A percentile compares a stretch with the other conserved stretches of the same genome.
Conservation (phyloP, 2,113 vertebrate genomes). For the human (Homo sapiens) region GRCh38 chr6:133687001-133687500, state of each 20-base stretch:
- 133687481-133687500: background rate
- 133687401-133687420: background rate
- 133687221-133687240: background rate
- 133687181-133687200: background rate
- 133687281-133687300: background rate
- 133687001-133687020: background rate
- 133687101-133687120: background rate
- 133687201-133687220: slow-evolving; percentile 23
- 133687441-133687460: background rate
- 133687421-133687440: background rate
- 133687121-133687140: background rate
- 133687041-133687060: background rate
- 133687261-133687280: background rate
- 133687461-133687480: background rate
- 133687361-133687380: background rate
- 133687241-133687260: background rate
- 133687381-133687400: background rate
- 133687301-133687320: background rate
- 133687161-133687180: background rate
- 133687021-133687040: background rate
- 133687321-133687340: background rate
- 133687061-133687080: background rate
- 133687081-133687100: background rate
- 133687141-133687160: background rate
- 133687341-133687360: slow-evolving; percentile 3